Conservation (phyloP, 2,888 invertebrate genomes). For the Perizoma flavofasciatum region DNA sequence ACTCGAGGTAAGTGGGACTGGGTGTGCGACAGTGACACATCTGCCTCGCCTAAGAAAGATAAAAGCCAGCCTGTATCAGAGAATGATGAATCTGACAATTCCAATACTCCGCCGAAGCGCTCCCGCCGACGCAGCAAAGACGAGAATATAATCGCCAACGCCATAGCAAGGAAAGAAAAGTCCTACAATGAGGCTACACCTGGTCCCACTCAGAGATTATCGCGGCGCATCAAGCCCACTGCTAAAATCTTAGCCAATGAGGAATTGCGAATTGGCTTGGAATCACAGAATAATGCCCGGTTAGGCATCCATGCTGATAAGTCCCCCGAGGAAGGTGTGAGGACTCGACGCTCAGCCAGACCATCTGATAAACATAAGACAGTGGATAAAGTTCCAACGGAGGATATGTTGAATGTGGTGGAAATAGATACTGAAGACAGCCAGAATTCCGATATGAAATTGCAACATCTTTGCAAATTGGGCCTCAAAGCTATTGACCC, state of each 20-base stretch:
- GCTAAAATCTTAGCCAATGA: constrained; percentile 87
- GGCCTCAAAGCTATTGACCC: constrained; percentile 75
- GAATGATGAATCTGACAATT: constrained; percentile 68
- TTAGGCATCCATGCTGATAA: constrained; percentile 70
- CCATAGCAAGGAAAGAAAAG: constrained; percentile 89
- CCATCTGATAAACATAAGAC: constrained; percentile 40
- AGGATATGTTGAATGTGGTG: constrained; percentile 42
- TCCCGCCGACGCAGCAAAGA: constrained; percentile 86
- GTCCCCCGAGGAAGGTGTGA: constrained; percentile 65
- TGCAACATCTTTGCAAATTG: constrained; percentile 82
- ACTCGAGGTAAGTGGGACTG: constrained; percentile 70
- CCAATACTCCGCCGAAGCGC: constrained; percentile 81
- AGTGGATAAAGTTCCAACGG: constrained; percentile 30
- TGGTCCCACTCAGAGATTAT: constrained; percentile 58
- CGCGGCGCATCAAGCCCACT: constrained; percentile 86
- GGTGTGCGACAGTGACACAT: constrained; percentile 62
- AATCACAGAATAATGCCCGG: constrained; percentile 82
- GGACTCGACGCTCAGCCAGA: constrained; percentile 64
- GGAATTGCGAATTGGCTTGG: constrained; percentile 83
- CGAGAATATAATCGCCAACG: constrained; percentile 87
- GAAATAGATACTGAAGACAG: constrained; percentile 54
- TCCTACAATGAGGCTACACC: constrained; percentile 82
- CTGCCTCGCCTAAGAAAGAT: constrained; percentile 57
- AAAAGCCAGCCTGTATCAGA: constrained; percentile 63
- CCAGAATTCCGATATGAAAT: constrained; percentile 80